Conservation (phyloP, 2,113 vertebrate genomes). For the Sturnus vulgaris region DNA sequence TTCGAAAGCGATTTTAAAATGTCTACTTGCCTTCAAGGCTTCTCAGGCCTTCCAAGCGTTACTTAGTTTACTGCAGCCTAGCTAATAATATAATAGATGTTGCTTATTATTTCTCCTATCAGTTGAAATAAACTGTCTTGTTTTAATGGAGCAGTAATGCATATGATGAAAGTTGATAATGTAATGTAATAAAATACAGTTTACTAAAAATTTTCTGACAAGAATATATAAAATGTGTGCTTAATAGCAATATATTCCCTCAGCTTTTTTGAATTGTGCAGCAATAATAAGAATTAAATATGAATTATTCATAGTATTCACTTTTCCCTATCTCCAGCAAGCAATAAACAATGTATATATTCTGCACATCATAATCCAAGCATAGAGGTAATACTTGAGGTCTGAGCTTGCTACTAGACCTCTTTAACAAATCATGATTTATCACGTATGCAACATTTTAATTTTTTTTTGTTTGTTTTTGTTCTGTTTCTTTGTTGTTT, state of each 20-base stretch:
- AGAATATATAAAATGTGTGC: neutral
- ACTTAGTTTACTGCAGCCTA: neutral
- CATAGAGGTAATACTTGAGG: neutral
- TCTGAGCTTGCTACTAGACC: neutral
- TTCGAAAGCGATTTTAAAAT: neutral
- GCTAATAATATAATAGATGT: neutral
- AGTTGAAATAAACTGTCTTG: neutral
- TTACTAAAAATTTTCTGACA: neutral
- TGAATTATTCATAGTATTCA: neutral
- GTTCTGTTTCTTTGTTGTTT: neutral
- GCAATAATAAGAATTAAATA: neutral
- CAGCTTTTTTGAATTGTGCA: neutral
- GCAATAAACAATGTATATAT: neutral
- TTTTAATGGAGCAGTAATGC: neutral
- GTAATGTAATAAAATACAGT: neutral
- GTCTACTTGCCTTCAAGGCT: neutral
- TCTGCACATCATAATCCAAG: neutral
- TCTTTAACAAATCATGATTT: neutral
- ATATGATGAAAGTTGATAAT: neutral
- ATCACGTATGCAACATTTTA: neutral
- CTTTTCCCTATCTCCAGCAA: neutral
- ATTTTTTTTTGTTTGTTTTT: neutral
- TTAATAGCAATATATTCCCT: neutral
- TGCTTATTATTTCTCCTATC: neutral
- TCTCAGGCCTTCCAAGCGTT: neutral